phyloP scores from a whole-genome alignment of 2,797 vertebrate species.

The Bufotes viridis region DNA sequence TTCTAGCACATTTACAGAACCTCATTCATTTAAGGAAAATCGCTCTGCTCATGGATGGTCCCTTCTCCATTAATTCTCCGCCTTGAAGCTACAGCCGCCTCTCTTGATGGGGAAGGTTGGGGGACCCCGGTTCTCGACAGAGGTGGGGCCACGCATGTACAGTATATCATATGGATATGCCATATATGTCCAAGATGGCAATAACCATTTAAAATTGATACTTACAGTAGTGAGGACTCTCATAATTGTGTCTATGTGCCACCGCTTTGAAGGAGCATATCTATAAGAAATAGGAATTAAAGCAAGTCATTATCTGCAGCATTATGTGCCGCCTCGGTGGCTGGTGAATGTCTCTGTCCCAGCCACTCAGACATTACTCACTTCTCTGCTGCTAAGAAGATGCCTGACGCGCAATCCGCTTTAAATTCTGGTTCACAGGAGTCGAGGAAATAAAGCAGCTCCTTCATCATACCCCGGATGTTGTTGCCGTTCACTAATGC shows the following conservation, averaged over 20 bases:
- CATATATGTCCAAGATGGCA: too few species aligned
- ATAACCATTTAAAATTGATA: neutral
- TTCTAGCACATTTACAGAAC: too few species aligned
- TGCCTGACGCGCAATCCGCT: slow-evolving; percentile 97
- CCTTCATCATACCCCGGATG: slow-evolving; percentile 99
- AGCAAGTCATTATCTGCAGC: neutral
- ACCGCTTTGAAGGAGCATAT: slow-evolving; percentile 98
- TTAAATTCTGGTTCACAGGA: slow-evolving; percentile 99
- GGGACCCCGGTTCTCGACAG: too few species aligned
- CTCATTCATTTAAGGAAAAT: too few species aligned
- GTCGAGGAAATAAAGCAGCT: slow-evolving; percentile 98
- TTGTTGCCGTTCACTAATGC: slow-evolving; percentile 99
- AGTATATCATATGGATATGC: too few species aligned
- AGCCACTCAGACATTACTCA: slow-evolving; percentile 71
- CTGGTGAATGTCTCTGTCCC: neutral
- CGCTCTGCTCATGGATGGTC: too few species aligned
- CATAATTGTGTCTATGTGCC: slow-evolving; percentile 99
- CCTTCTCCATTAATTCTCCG: too few species aligned
- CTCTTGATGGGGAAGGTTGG: too few species aligned
- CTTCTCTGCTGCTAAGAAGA: slow-evolving; percentile 99
- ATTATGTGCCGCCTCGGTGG: neutral
- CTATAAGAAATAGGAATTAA: slow-evolving; percentile 72
- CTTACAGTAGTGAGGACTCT: slow-evolving; percentile 96
- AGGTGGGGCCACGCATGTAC: too few species aligned
- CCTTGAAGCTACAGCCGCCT: too few species aligned